Evolutionary conservation across 2,888 invertebrate genomes (phyloP).

Genomic region (Caenorhabditis imperialis): DNA sequence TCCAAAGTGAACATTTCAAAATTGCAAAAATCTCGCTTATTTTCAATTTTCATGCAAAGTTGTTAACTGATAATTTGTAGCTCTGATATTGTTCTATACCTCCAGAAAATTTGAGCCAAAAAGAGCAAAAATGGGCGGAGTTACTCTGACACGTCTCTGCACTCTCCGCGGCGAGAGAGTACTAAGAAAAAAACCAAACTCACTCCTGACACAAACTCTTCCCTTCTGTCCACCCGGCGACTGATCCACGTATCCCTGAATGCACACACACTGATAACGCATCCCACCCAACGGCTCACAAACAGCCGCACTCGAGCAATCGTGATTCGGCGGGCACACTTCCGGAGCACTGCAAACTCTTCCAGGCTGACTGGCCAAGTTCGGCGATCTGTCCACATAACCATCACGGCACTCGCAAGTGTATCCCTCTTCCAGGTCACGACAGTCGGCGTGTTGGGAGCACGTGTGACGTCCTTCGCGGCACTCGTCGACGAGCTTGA

Average conservation of each 20-base stretch:
- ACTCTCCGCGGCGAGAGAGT: too few relatives aligned
- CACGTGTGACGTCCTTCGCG: constrained; percentile 73
- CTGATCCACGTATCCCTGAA: constrained; percentile 77
- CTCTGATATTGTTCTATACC: too few relatives aligned
- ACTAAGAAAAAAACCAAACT: too few relatives aligned
- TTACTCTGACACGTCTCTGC: too few relatives aligned
- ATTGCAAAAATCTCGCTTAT: too few relatives aligned
- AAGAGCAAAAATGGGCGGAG: too few relatives aligned
- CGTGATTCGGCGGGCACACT: constrained; percentile 77
- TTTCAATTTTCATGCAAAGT: too few relatives aligned
- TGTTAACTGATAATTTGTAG: too few relatives aligned
- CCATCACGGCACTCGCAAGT: constrained; percentile 78
- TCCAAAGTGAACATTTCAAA: too few relatives aligned
- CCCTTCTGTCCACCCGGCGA: constrained; percentile 71
- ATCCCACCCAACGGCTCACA: constrained; percentile 78
- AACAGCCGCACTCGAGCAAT: constrained; percentile 77
- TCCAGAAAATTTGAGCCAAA: too few relatives aligned
- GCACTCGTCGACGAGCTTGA: constrained; percentile 75
- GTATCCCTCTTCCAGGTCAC: constrained; percentile 77
- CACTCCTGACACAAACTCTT: constrained; percentile 75
- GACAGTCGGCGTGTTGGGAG: constrained; percentile 76
- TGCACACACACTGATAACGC: constrained; percentile 77
- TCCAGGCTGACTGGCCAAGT: constrained; percentile 75
- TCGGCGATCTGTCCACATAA: constrained; percentile 77
- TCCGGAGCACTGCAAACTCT: constrained; percentile 76